phyloP scores from a whole-genome alignment of 2,888 invertebrate species.

The Oligia fasciuncula region DNA sequence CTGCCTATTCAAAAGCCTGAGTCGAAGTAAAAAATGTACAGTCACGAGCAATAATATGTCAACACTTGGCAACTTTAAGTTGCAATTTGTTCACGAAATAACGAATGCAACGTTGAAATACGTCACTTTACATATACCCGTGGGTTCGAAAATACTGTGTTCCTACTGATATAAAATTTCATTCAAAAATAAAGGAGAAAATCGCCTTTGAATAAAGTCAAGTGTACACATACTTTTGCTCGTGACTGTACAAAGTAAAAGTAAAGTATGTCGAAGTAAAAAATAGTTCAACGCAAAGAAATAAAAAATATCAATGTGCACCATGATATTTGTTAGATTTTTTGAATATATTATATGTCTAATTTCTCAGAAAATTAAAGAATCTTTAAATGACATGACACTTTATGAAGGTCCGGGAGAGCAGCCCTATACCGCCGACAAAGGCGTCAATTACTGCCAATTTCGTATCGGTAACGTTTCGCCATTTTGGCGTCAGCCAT shows the following conservation, averaged over 20 bases:
- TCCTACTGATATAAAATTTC: no score
- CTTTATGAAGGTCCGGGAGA: conserved; percentile 48
- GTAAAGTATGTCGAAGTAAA: conserved; percentile 18
- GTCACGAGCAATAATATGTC: no score
- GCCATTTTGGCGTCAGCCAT: conserved; percentile 67
- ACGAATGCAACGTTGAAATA: no score
- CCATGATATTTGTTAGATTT: conserved; percentile 4
- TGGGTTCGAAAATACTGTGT: no score
- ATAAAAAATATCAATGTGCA: conserved; percentile 13
- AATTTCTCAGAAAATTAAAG: conserved; percentile 40
- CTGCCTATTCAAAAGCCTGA: conserved; percentile 5
- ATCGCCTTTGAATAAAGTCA: no score
- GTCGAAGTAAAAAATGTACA: conserved; percentile 23
- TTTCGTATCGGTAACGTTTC: conserved; percentile 68
- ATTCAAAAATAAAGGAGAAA: no score
- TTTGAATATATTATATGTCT: conserved; percentile 9
- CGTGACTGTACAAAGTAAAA: not conserved
- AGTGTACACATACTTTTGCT: no score
- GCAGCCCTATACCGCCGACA: conserved; percentile 61
- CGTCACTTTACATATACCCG: no score
- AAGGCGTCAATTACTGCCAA: conserved; percentile 71
- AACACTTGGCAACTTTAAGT: no score
- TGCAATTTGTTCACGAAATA: no score
- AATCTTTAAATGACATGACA: conserved; percentile 59
- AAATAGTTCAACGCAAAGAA: conserved; percentile 18